Evolutionary conservation across 2,797 vertebrate genomes (phyloP).

Genomic region (Sebastes matsubarae): DNA sequence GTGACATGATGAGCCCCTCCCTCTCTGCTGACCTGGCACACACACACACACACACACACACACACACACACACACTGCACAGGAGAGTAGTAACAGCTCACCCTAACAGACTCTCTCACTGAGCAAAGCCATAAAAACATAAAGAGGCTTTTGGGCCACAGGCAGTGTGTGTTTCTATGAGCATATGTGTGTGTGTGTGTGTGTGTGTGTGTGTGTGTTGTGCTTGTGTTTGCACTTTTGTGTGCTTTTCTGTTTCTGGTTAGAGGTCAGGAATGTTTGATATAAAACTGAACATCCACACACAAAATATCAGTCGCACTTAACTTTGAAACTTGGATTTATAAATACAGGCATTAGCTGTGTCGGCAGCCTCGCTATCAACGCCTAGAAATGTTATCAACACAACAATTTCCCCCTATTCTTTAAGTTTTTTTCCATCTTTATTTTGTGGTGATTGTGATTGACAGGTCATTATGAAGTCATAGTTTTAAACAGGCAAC

Average conservation of each 20-base stretch:
- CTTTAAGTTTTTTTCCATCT: not conserved
- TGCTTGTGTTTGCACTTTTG: slow-evolving; percentile 13
- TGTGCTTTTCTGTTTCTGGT: slow-evolving; percentile 23
- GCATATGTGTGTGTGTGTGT: not conserved
- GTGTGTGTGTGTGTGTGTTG: slow-evolving; percentile 6
- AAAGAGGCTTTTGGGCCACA: slow-evolving; percentile 59
- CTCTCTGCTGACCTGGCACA: slow-evolving; percentile 73
- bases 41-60: slow-evolving; percentile 37
- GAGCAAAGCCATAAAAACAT: slow-evolving; percentile 68
- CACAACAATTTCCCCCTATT: not conserved
- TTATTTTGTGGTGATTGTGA: not conserved
- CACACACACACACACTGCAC: slow-evolving; percentile 34
- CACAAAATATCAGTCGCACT: slow-evolving; percentile 4
- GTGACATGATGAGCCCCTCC: slow-evolving; percentile 70
- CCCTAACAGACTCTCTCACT: slow-evolving; percentile 56
- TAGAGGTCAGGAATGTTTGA: slow-evolving; percentile 20
- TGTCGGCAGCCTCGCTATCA: not conserved
- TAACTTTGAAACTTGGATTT: not conserved
- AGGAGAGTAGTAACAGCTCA: slow-evolving; percentile 65
- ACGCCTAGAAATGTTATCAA: not conserved
- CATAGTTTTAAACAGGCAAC: not conserved
- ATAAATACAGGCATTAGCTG: not conserved
- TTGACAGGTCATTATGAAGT: not conserved
- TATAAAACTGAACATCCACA: slow-evolving; percentile 24
- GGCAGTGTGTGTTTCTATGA: slow-evolving; percentile 6